Conservation (phyloP, 2,797 vertebrate genomes). For the Mus spretus region DNA sequence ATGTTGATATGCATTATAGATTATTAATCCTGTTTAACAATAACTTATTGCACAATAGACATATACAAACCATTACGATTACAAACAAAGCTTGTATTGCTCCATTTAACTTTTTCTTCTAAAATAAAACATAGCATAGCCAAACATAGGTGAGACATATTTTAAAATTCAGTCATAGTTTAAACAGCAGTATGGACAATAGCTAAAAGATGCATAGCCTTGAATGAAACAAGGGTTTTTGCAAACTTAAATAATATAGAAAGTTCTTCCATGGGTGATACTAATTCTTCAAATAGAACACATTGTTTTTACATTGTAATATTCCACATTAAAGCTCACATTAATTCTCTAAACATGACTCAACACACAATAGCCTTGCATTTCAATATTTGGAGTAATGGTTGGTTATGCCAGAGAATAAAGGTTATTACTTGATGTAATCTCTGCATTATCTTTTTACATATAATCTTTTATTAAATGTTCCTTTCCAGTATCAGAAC, state of each 20-base stretch:
- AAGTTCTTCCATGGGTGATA: constrained; percentile 63
- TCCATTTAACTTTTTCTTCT: constrained; percentile 63
- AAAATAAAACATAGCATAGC: constrained; percentile 62
- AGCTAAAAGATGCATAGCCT: constrained; percentile 65
- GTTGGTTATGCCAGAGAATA: constrained; percentile 77
- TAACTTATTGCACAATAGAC: constrained; percentile 17
- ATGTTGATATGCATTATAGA: constrained; percentile 33
- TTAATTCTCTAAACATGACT: constrained; percentile 80
- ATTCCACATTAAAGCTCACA: constrained; percentile 73
- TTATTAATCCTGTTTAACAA: constrained; percentile 28
- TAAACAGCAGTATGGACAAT: constrained; percentile 68
- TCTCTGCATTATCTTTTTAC: constrained; percentile 77
- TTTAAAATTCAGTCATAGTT: constrained; percentile 68
- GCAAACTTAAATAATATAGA: constrained; percentile 67
- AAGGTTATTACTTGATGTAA: constrained; percentile 82
- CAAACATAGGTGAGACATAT: constrained; percentile 63
- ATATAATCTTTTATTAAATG: constrained; percentile 79
- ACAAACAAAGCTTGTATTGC: constrained; percentile 46
- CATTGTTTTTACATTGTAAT: constrained; percentile 68
- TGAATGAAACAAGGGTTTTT: constrained; percentile 73
- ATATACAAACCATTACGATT: constrained; percentile 63
- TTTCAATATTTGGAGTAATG: constrained; percentile 77
- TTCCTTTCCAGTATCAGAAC: constrained; percentile 78
- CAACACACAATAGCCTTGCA: constrained; percentile 74
- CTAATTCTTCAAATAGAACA: constrained; percentile 77